Evolutionary conservation across 2,888 invertebrate species (phyloP).

Genomic region (Zygaena filipendulae): DNA sequence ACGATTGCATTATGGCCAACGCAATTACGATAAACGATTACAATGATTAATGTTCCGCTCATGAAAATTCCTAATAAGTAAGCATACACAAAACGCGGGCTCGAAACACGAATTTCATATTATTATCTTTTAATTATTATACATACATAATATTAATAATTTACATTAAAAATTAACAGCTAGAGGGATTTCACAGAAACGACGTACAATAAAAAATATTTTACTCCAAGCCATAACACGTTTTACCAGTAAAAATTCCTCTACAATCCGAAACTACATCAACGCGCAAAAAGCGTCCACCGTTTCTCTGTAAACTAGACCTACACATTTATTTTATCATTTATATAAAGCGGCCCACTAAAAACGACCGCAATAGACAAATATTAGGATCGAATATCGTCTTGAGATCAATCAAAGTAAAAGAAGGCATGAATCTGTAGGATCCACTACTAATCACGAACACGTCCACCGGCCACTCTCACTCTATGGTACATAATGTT

Average conservation of each 20-base stretch:
- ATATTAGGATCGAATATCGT: slow-evolving; percentile 63
- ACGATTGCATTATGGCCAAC: background rate
- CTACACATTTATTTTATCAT: slow-evolving; percentile 31
- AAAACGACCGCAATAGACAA: slow-evolving; percentile 45
- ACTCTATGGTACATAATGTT: slow-evolving; percentile 10
- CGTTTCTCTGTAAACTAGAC: slow-evolving; percentile 25
- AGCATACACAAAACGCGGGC: slow-evolving; percentile 28
- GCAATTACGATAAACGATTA: background rate
- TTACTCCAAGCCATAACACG: slow-evolving; percentile 35
- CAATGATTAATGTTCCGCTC: background rate
- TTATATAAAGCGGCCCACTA: slow-evolving; percentile 39
- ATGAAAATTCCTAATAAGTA: background rate
- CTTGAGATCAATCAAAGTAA: slow-evolving; percentile 63
- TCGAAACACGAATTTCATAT: background rate
- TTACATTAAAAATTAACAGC: slow-evolving; percentile 52
- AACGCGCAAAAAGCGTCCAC: slow-evolving; percentile 64
- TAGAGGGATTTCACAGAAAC: slow-evolving; percentile 47
- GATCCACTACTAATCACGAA: slow-evolving; percentile 35
- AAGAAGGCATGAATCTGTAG: slow-evolving; percentile 33
- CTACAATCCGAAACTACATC: slow-evolving; percentile 43
- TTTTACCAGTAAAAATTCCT: slow-evolving; percentile 8
- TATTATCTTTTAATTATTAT: no score
- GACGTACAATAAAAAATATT: slow-evolving; percentile 43
- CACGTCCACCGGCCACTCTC: slow-evolving; percentile 29
- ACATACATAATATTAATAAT: slow-evolving; percentile 56